Percentiles rank a stretch among this genome's conserved stretches.
Evolutionary conservation across 2,888 invertebrate species (phyloP).

Genomic region (Eupithecia subfuscata): DNA sequence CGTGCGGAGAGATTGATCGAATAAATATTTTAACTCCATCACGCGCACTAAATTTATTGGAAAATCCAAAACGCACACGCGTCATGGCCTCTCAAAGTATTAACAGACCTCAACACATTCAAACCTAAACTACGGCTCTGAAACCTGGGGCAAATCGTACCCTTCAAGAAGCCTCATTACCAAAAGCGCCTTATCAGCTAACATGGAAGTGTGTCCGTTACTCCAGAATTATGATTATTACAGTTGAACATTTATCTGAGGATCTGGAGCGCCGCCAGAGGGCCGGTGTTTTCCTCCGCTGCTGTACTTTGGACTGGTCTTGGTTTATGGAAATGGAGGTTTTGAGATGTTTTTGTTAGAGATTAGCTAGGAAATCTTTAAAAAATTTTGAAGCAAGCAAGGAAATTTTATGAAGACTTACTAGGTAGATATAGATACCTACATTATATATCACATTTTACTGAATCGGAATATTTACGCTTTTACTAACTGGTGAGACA

Average conservation of each 20-base stretch:
- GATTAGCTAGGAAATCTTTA: neutral
- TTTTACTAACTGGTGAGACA: no score
- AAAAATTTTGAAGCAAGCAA: neutral
- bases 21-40: no score
- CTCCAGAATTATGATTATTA: slow-evolving; percentile 38
- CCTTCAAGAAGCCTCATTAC: slow-evolving; percentile 25
- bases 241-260: slow-evolving; percentile 31
- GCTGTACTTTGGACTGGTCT: neutral
- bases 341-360: neutral
- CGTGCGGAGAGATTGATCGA: no score
- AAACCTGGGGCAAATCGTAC: slow-evolving; percentile 1
- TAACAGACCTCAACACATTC: neutral
- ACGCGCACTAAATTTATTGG: no score
- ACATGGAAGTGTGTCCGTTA: slow-evolving; percentile 30
- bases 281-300: slow-evolving; percentile 17
- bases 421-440: no score
- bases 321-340: slow-evolving; percentile 1
- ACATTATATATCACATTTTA: no score
- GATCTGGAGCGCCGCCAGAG: slow-evolving; percentile 35
- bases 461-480: no score
- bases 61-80: neutral
- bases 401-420: no score
- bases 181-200: slow-evolving; percentile 29
- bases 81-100: neutral
- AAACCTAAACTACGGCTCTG: neutral